Base-by-base conservation (phyloP, 2,888 invertebrate genomes). In the Rhorus exstirpatorius region DNA sequence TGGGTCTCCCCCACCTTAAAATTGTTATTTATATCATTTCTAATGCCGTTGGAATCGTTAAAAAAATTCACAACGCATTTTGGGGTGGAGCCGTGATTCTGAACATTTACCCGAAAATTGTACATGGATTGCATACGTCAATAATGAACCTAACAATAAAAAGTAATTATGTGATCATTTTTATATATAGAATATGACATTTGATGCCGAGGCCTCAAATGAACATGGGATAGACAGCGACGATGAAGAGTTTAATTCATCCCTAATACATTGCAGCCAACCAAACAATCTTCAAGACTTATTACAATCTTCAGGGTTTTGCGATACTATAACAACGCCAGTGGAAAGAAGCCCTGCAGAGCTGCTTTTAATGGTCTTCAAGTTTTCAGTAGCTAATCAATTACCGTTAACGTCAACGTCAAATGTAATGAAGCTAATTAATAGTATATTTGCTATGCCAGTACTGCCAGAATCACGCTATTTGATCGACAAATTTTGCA, bases 341-440 rank as follows among this genome's bases (percentile, higher is more conserved):
- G 38, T 38, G 38, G 38, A 38, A 38, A 38, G 38, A 38, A 38
- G 38, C 12, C 38, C 38, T 38, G 38, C 38, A 38, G 38, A 38
- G 38, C 38, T 38, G 38, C 38, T 38, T 38, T 38, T 38, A 10
- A 38, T n/a, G n/a, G n/a, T n/a, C n/a, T n/a, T n/a, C n/a, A n/a
- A n/a, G n/a, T n/a, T n/a, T n/a, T n/a, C n/a, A n/a, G n/a, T n/a
- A n/a, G n/a, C n/a, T n/a, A n/a, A n/a, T n/a, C n/a, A n/a, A n/a
- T n/a, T n/a, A n/a, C 38, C 38, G 38, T 38, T 38, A 38, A 38
- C 38, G 38, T 38, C 70, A 31, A 35, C 77, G 26, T 61, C 80
- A 7, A 79, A 84, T 79, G 58, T 84, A 44, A 74, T 79, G 14
- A 67, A 68, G 58, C 51, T 60, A n/a, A n/a, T n/a, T n/a, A n/a